phyloP scores from a whole-genome alignment of 2,113 vertebrate species.

The Cardinalis cardinalis region DNA sequence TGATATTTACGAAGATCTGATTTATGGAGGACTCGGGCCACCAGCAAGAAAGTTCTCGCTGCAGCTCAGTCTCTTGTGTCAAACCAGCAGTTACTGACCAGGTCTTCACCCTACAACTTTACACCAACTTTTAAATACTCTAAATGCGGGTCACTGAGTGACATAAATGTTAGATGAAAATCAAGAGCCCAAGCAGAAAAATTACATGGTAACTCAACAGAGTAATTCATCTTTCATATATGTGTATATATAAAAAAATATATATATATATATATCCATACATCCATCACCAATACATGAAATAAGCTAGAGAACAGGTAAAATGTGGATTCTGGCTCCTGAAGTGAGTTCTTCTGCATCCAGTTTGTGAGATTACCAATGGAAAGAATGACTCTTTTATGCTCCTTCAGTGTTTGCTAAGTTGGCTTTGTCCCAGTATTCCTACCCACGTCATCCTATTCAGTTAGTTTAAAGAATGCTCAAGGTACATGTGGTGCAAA shows the following conservation, averaged over 20 bases:
- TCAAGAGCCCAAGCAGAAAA: background rate
- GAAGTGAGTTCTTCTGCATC: background rate
- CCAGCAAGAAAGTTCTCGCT: background rate
- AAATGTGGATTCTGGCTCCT: background rate
- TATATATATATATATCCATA: background rate
- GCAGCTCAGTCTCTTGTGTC: background rate
- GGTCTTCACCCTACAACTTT: background rate
- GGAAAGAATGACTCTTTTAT: conserved; percentile 3
- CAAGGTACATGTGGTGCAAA: background rate
- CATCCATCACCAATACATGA: background rate
- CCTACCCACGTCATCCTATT: background rate
- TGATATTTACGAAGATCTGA: background rate
- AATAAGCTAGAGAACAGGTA: background rate
- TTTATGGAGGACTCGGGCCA: background rate
- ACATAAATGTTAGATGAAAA: background rate
- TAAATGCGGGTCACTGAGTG: background rate
- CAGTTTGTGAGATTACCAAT: background rate
- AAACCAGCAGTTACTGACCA: background rate
- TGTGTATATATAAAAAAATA: no score
- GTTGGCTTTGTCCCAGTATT: background rate
- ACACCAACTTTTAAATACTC: background rate
- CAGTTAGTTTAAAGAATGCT: background rate
- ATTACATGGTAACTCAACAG: background rate
- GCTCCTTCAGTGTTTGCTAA: background rate
- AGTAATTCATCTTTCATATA: background rate